Conservation (phyloP, 1,140 invertebrate species). For the Drosophila sproati region DNA sequence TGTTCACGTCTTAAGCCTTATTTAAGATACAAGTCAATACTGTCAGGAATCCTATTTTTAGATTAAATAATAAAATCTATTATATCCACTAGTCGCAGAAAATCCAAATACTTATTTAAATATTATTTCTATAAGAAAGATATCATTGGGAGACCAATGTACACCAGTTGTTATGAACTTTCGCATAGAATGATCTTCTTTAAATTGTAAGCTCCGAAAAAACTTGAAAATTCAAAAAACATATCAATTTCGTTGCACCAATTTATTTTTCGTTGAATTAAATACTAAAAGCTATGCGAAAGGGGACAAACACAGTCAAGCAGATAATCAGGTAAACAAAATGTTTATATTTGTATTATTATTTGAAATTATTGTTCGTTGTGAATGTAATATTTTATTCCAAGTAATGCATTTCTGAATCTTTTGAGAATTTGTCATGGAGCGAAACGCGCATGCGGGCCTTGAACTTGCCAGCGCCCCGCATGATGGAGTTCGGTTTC, state of each 20-base stretch:
- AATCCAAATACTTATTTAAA: no score
- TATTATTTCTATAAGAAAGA: no score
- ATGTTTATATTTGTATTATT: background rate
- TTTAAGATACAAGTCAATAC: no score
- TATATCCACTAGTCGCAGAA: no score
- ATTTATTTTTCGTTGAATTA: background rate
- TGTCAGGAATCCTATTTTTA: no score
- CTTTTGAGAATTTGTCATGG: background rate
- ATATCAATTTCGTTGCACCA: background rate
- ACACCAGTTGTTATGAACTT: no score
- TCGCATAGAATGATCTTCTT: no score
- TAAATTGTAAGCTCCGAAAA: no score
- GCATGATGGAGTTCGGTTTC: constrained; percentile 37
- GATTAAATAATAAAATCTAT: no score
- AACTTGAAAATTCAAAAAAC: no score
- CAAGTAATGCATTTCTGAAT: constrained; percentile 45
- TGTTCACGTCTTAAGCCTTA: no score
- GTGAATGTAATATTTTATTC: constrained; percentile 32
- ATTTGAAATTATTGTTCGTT: background rate
- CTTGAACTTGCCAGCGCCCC: constrained; percentile 65
- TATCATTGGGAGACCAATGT: no score
- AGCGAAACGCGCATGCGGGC: constrained; percentile 50
- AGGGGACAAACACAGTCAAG: constrained; percentile 1
- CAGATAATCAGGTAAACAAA: background rate
- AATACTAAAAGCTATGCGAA: background rate